phyloP scores from a whole-genome alignment of 1,140 invertebrate genomes.

The Hirudo medicinalis region DNA sequence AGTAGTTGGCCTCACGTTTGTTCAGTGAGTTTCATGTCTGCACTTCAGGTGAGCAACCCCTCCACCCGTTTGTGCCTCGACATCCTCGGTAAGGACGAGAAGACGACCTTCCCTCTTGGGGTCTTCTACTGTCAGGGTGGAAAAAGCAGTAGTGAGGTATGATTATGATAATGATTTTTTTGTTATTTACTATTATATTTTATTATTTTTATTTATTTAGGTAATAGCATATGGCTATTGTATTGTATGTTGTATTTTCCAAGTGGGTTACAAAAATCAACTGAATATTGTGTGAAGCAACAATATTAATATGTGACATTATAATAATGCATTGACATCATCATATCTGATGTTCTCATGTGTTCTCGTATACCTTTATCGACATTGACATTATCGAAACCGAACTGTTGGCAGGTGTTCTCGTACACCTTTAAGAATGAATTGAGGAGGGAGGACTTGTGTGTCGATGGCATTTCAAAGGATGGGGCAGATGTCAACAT shows the following conservation, averaged over 20 bases:
- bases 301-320: no score
- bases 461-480: conserved; percentile 11
- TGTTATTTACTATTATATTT: conserved; percentile 23
- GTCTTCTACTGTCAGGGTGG: conserved; percentile 61
- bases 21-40: background rate
- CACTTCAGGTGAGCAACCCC: conserved; percentile 41
- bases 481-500: conserved; percentile 9
- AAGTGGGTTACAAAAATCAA: no score
- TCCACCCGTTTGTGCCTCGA: conserved; percentile 59
- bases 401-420: conserved; percentile 24
- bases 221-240: no score
- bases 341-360: no score
- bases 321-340: no score
- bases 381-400: background rate
- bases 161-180: conserved; percentile 12
- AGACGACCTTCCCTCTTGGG: conserved; percentile 55
- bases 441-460: conserved; percentile 19
- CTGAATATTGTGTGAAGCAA: no score
- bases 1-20: no score
- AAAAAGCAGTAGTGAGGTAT: conserved; percentile 48
- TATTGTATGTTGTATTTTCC: no score
- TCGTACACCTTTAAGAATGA: conserved; percentile 13
- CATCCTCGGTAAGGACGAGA: conserved; percentile 59
- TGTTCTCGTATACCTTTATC: background rate
- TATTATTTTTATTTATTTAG: no score